These are phyloP conservation scores for Globia sparganii DNA, from an alignment of 2,888 invertebrate species.

Conservation along the genomic window DNA sequence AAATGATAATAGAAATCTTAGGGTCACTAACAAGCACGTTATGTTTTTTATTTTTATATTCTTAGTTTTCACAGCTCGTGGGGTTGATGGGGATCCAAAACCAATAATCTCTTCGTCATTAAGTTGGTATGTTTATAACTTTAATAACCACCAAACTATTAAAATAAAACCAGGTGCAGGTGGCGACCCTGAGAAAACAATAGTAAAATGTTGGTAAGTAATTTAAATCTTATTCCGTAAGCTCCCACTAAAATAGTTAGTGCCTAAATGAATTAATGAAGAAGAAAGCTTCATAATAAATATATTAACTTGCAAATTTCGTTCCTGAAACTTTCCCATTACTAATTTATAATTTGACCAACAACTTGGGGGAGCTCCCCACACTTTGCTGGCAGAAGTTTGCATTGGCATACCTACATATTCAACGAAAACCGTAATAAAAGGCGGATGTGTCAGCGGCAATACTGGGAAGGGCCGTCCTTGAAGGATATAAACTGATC, in stretches of 20 bases:
- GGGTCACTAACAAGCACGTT: neutral
- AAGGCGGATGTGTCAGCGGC: neutral
- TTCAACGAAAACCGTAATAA: neutral
- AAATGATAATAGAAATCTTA: neutral
- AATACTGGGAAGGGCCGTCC: neutral
- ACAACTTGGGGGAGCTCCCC: slow-evolving; percentile 9
- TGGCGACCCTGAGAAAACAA: neutral
- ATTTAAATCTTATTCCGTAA: neutral
- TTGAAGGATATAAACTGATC: neutral
- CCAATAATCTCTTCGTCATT: neutral
- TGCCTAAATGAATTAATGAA: neutral
- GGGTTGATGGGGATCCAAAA: neutral
- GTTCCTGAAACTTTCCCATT: slow-evolving; percentile 23
- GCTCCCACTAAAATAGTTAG: slow-evolving; percentile 16
- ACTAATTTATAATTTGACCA: slow-evolving; percentile 35
- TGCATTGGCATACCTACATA: neutral
- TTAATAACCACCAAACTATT: neutral
- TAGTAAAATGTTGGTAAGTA: neutral
- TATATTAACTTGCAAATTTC: slow-evolving; percentile 29
- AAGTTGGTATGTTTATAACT: neutral
- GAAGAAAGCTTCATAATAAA: slow-evolving; percentile 1
- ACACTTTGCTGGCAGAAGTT: slow-evolving; percentile 20
- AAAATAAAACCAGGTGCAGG: neutral
- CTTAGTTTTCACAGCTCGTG: neutral
- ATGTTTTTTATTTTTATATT: neutral